phyloP scores from a whole-genome alignment of 2,888 invertebrate genomes.

The Scaptodrosophila latifasciaeformis region DNA sequence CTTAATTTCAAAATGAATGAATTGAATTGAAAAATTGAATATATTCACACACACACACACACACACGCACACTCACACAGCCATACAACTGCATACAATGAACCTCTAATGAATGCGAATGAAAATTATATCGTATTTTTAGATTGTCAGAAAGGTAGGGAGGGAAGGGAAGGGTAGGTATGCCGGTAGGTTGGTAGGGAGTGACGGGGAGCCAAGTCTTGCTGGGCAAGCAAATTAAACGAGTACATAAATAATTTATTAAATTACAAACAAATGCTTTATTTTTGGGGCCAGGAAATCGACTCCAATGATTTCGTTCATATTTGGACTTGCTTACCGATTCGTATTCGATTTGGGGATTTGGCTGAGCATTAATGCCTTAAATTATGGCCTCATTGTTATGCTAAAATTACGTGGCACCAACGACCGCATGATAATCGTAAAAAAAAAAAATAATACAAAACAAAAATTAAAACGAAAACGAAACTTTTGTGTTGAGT shows the following conservation, averaged over 20 bases:
- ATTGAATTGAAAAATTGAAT: constrained; percentile 25
- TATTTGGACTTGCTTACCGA: constrained; percentile 17
- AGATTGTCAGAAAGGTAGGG: constrained; percentile 34
- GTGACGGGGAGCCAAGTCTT: constrained; percentile 19
- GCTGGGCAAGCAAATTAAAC: constrained; percentile 29
- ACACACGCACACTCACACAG: background rate
- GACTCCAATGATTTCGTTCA: constrained; percentile 41
- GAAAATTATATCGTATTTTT: constrained; percentile 34
- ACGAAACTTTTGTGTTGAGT: constrained; percentile 42
- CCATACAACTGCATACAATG: constrained; percentile 32
- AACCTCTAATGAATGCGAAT: constrained; percentile 50
- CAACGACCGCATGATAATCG: too few species aligned
- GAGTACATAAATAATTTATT: constrained; percentile 62
- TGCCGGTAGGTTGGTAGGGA: background rate
- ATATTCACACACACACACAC: constrained; percentile 26
- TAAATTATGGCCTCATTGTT: constrained; percentile 63
- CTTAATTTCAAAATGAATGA: constrained; percentile 33
- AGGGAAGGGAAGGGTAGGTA: constrained; percentile 16
- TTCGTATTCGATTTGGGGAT: too few species aligned
- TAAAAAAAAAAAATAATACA: too few species aligned
- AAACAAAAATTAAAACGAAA: constrained; percentile 43
- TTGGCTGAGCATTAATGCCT: constrained; percentile 36
- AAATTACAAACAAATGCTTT: constrained; percentile 38
- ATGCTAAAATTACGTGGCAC: constrained; percentile 15
- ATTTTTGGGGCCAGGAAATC: background rate